phyloP scores from a whole-genome alignment of 2,113 vertebrate genomes.

The Kryptolebias marmoratus region DNA sequence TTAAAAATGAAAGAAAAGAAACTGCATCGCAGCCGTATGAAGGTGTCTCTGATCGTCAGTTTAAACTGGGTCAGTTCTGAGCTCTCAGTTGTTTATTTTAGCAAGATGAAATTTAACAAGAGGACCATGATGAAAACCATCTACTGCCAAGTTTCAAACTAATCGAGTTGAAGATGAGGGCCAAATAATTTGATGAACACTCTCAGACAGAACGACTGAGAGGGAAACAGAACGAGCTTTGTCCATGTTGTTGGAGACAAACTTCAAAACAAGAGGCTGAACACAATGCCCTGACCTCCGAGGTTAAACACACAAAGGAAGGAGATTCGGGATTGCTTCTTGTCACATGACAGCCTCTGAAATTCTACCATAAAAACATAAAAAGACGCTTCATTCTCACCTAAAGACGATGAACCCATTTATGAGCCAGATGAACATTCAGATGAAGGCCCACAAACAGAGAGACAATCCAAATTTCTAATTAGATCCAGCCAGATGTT shows the following conservation, averaged over 20 bases:
- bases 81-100: slow-evolving; percentile 40
- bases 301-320: slow-evolving; percentile 70
- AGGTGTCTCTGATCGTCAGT: neutral
- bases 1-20: neutral
- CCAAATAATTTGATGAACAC: slow-evolving; percentile 65
- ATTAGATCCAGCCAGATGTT: slow-evolving; percentile 4
- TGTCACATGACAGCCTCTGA: slow-evolving; percentile 36
- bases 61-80: slow-evolving; percentile 13
- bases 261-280: slow-evolving; percentile 66
- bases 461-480: slow-evolving; percentile 10
- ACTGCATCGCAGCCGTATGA: neutral
- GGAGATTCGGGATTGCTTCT: slow-evolving; percentile 49
- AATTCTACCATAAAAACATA: slow-evolving; percentile 42
- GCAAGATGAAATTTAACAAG: slow-evolving; percentile 49
- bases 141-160: slow-evolving; percentile 44
- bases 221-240: slow-evolving; percentile 68
- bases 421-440: neutral
- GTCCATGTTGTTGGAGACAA: slow-evolving; percentile 57
- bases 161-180: slow-evolving; percentile 49
- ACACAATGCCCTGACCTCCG: slow-evolving; percentile 70
- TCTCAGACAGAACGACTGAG: slow-evolving; percentile 46
- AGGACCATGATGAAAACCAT: slow-evolving; percentile 10
- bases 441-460: neutral
- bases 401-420: neutral
- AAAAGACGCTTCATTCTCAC: slow-evolving; percentile 17